Conservation (phyloP, 2,888 invertebrate species). For the Arrhopalites spinosus region DNA sequence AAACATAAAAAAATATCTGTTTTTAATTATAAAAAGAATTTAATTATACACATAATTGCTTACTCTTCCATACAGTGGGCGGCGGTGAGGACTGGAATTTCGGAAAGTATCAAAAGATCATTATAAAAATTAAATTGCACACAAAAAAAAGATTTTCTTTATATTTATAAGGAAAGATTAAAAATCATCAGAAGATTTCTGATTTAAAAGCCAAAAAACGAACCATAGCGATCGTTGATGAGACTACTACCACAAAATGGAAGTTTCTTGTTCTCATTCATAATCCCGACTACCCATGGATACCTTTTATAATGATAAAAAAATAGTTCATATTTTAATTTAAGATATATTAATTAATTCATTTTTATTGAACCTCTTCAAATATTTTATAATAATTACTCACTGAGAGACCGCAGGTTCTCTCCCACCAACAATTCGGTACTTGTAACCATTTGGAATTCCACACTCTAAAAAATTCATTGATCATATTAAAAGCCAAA, state of each 20-base stretch:
- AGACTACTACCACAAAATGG: constrained; percentile 86
- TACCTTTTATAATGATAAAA: constrained; percentile 23
- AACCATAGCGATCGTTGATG: constrained; percentile 66
- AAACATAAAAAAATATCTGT: constrained; percentile 3
- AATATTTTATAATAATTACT: too few relatives aligned
- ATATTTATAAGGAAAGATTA: too few relatives aligned
- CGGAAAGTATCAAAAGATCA: neutral
- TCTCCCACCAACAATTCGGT: constrained; percentile 53
- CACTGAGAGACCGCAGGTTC: constrained; percentile 46
- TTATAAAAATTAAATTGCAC: neutral
- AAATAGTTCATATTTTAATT: too few relatives aligned
- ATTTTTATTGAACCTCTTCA: too few relatives aligned
- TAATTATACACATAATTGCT: constrained; percentile 1
- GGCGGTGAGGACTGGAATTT: constrained; percentile 67
- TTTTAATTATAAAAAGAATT: neutral
- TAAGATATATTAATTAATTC: too few relatives aligned
- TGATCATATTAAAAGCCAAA: too few relatives aligned
- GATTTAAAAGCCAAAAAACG: constrained; percentile 58
- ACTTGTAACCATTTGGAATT: constrained; percentile 43
- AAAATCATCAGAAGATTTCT: too few relatives aligned
- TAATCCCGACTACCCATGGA: constrained; percentile 54
- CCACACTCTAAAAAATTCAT: constrained; percentile 51
- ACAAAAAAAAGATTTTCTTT: too few relatives aligned
- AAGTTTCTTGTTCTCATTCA: constrained; percentile 43
- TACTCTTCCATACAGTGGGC: constrained; percentile 83